A percentile compares a stretch with the other conserved stretches of the same genome.
phyloP scores from a whole-genome alignment of 2,113 vertebrate genomes.

The Nannobrachium achirus region DNA sequence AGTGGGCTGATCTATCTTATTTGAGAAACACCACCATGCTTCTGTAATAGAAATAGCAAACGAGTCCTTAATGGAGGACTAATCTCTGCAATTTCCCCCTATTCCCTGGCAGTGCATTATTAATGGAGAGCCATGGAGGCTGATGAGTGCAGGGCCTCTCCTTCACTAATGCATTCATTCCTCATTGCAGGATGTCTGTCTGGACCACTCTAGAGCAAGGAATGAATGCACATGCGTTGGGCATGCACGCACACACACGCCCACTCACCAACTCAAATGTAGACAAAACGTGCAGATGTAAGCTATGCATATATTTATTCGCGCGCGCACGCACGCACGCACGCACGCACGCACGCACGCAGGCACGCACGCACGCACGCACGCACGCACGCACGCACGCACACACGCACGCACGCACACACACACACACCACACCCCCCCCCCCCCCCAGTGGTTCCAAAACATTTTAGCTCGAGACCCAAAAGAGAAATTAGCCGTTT shows the following conservation, averaged over 20 bases:
- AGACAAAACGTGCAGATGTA: neutral
- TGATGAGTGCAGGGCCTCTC: constrained; percentile 64
- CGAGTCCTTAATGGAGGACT: constrained; percentile 68
- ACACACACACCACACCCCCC: too few relatives aligned
- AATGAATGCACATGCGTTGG: constrained; percentile 11
- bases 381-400: neutral
- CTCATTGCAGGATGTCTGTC: constrained; percentile 70
- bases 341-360: neutral
- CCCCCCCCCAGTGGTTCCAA: too few relatives aligned
- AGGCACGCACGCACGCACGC: constrained; percentile 7
- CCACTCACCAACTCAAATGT: neutral
- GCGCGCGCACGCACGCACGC: neutral
- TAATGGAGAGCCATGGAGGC: constrained; percentile 65
- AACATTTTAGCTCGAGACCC: too few relatives aligned
- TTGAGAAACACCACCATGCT: constrained; percentile 62
- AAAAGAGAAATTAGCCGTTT: too few relatives aligned
- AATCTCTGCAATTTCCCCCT: constrained; percentile 64
- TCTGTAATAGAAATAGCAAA: constrained; percentile 66
- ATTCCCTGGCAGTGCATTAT: constrained; percentile 70
- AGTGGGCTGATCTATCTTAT: constrained; percentile 58
- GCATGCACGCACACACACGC: constrained; percentile 4
- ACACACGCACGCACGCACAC: neutral
- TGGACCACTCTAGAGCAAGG: constrained; percentile 19
- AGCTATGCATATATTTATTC: neutral
- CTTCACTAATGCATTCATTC: constrained; percentile 68